A percentile compares a stretch with the other conserved stretches of the same genome.
phyloP scores from a whole-genome alignment of 2,797 vertebrate genomes.

The Enteromius trimaculatus region DNA sequence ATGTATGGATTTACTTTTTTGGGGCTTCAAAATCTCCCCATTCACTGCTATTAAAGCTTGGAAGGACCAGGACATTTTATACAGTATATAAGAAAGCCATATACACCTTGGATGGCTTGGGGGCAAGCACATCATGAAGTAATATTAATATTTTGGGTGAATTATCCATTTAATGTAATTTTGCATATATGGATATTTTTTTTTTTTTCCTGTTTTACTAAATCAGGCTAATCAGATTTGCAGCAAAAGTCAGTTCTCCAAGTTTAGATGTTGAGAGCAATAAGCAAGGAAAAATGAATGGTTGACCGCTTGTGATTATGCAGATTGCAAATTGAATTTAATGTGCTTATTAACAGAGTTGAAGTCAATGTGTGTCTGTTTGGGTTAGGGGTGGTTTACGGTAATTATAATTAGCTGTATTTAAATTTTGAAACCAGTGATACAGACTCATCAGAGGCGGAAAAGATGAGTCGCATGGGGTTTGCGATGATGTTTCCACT shows the following conservation, averaged over 20 bases:
- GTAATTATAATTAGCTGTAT: conserved; percentile 25
- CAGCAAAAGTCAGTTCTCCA: neutral
- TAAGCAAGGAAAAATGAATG: neutral
- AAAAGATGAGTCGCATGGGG: neutral
- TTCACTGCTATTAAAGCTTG: neutral
- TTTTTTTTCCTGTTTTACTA: neutral
- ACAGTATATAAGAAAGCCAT: neutral
- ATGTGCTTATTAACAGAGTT: conserved; percentile 14
- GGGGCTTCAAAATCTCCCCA: neutral
- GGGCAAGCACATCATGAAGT: neutral
- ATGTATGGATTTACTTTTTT: neutral
- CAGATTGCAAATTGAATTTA: conserved; percentile 29
- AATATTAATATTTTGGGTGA: neutral
- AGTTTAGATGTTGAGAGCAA: neutral
- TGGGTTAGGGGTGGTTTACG: conserved; percentile 20
- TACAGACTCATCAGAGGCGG: neutral
- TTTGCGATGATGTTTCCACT: neutral
- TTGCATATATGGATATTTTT: neutral
- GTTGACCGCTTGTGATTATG: conserved; percentile 16
- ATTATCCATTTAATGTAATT: neutral
- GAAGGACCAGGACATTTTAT: neutral
- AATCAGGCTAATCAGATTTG: neutral
- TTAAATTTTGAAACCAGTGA: neutral
- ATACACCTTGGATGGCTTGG: neutral
- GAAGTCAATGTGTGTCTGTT: conserved; percentile 13